These are phyloP conservation scores for western clawed frog (Xenopus tropicalis) DNA, from an alignment of 2,113 vertebrate genomes.

Conservation along the genomic window UCB_Xtro_10.0 CM004447.2:88795001-88795500, in stretches of 20 bases:
- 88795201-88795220: conserved; percentile 36
- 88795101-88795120: conserved; percentile 39
- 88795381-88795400: no score
- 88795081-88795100: conserved; percentile 13
- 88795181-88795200: conserved; percentile 35
- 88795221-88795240: conserved; percentile 31
- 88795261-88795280: conserved; percentile 29
- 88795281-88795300: neutral
- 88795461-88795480: no score
- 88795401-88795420: no score
- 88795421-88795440: no score
- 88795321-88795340: neutral
- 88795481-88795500: no score
- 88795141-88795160: conserved; percentile 38
- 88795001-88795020: neutral
- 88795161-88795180: conserved; percentile 44
- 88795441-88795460: no score
- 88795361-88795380: no score
- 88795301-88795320: conserved; percentile 5
- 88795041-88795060: conserved; percentile 17
- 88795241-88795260: conserved; percentile 20
- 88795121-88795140: conserved; percentile 34
- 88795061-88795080: conserved; percentile 10
- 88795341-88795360: no score
- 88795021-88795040: conserved; percentile 4